phyloP scores from a whole-genome alignment of 2,888 invertebrate species.

The Rambutsinella grinnellia region DNA sequence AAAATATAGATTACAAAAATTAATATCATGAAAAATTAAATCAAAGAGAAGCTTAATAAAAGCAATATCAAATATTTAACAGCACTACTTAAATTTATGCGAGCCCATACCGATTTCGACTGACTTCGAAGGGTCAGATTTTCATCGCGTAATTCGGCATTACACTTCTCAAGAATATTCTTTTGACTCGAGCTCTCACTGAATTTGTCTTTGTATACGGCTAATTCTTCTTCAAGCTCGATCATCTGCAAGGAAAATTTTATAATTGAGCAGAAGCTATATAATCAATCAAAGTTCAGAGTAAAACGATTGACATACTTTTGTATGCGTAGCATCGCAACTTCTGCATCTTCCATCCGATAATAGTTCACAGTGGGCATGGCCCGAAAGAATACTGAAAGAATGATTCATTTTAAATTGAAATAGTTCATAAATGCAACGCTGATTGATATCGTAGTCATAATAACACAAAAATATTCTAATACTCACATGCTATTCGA shows the following conservation, averaged over 20 bases:
- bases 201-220: constrained; percentile 80
- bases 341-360: no score
- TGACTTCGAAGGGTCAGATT: constrained; percentile 74
- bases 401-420: not conserved
- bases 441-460: not conserved
- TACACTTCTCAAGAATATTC: constrained; percentile 74
- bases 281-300: not conserved
- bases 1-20: constrained; percentile 29
- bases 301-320: no score
- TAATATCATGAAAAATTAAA: constrained; percentile 1
- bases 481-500: constrained; percentile 2
- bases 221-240: constrained; percentile 80
- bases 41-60: not conserved
- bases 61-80: not conserved
- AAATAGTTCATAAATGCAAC: not conserved
- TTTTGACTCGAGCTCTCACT: constrained; percentile 77
- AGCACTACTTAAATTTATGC: no score
- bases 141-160: constrained; percentile 75
- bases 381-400: not conserved
- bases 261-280: not conserved
- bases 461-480: not conserved
- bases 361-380: no score
- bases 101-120: constrained; percentile 73
- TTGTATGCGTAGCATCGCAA: no score
- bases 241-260: constrained; percentile 69